Conservation (phyloP, 2,888 invertebrate genomes). For the Himalopsyche kuldschensis region DNA sequence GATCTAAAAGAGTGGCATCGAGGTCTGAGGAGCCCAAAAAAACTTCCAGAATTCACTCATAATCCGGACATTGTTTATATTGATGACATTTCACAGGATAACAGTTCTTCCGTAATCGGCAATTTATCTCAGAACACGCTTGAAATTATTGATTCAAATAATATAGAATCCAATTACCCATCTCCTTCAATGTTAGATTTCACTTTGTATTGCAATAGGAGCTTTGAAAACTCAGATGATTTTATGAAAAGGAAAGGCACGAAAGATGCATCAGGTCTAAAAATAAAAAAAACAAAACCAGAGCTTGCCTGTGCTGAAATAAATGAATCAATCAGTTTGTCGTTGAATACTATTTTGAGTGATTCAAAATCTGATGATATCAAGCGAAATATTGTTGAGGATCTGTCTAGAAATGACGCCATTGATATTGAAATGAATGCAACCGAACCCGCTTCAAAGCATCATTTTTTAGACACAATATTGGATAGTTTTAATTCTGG, state of each 20-base stretch:
- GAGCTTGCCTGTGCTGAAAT: not conserved
- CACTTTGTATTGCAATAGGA: not conserved
- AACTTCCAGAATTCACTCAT: not conserved
- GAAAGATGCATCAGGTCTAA: conserved; percentile 32
- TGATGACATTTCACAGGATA: not conserved
- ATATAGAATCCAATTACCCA: not conserved
- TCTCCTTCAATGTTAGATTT: conserved; percentile 17
- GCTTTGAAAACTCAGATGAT: not conserved
- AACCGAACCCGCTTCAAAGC: not conserved
- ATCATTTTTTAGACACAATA: not conserved
- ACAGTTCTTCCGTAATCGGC: not conserved
- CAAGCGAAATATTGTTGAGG: not conserved
- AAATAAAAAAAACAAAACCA: conserved; percentile 45
- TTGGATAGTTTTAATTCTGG: not conserved
- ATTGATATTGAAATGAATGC: not conserved
- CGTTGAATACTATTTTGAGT: not conserved
- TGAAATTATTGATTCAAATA: not conserved
- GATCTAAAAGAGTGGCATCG: conserved; percentile 1
- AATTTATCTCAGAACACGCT: not conserved
- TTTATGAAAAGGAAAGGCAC: conserved; percentile 15
- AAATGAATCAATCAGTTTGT: not conserved
- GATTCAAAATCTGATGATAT: not conserved
- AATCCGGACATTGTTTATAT: not conserved
- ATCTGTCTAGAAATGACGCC: not conserved
- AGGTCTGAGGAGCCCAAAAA: not conserved